A percentile compares a stretch with the other conserved stretches of the same genome.
Evolutionary conservation across 2,888 invertebrate species (phyloP).

Genomic region (Torymus aiolomorphi): DNA sequence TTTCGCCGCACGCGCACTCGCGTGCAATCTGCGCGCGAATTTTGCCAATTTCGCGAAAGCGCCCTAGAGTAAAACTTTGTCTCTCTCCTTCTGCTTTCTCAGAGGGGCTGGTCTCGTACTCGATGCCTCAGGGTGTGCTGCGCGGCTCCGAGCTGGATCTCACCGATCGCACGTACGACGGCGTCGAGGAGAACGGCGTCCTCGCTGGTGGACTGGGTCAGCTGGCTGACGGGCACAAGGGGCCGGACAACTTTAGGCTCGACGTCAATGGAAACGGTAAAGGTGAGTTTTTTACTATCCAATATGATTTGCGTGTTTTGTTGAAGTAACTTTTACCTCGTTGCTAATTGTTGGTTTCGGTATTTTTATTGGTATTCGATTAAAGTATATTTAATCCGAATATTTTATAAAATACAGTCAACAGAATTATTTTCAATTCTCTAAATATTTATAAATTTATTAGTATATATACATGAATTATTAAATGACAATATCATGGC

Average conservation of each 20-base stretch:
- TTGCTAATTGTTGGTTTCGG: too few relatives aligned
- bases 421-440: too few relatives aligned
- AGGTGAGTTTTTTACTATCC: conserved; percentile 76
- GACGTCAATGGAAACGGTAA: conserved; percentile 82
- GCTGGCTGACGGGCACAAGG: conserved; percentile 85
- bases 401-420: too few relatives aligned
- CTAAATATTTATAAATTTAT: too few relatives aligned
- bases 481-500: too few relatives aligned
- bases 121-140: conserved; percentile 85
- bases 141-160: conserved; percentile 86
- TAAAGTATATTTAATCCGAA: too few relatives aligned
- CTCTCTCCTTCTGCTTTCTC: conserved; percentile 8
- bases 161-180: conserved; percentile 88
- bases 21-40: conserved; percentile 11
- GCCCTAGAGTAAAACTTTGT: not conserved
- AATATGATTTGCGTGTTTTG: not conserved
- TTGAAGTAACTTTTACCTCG: too few relatives aligned
- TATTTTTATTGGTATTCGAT: too few relatives aligned
- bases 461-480: too few relatives aligned
- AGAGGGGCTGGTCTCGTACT: conserved; percentile 89
- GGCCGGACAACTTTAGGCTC: conserved; percentile 84
- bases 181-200: conserved; percentile 80
- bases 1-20: too few relatives aligned
- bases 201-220: conserved; percentile 86
- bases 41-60: conserved; percentile 20